Evolutionary conservation across 2,113 vertebrate genomes (phyloP), one percentile per base, ranked within the genome.

Genomic region (Grallaria varia): DNA sequence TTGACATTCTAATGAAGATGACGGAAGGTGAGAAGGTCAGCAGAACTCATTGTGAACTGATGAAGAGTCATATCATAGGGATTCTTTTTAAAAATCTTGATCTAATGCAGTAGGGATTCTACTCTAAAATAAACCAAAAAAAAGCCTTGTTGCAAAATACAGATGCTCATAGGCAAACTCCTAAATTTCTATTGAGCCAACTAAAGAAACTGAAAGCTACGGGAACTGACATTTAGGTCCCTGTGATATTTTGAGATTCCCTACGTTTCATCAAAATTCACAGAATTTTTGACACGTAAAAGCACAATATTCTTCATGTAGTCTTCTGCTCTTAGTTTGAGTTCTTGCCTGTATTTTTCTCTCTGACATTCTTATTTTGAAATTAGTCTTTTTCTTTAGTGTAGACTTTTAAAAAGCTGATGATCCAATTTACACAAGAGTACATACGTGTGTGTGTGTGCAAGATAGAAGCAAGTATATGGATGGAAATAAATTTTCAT

Each of bases 1-100:
- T 35, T 93, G 55, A n/a, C 52, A 84, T 92, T 92, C 47, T 90
- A 92, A 86, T 67, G 77, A 89, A 94, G 60, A 4, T 75, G 47
- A 78, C 84, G 50, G 49, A 90, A 95, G 84, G 93, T 89, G 33
- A 95, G 73, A 92, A 82, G 93, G 60, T 35, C 89, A 90, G n/a
- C 25, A 86, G 35, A 81, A 78, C 30, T 93, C n/a, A 78, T 28
- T 77, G 79, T 72, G 64, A 89, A 67, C 60, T 60, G 69, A 93
- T 47, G 42, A 96, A 85, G 63, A 92, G 64, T 66, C 78, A 86
- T 33, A 87, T 86, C 68, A 52, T 11, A n/a, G 28, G 72, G 30
- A 74, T 84, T 91, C n/a, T 79, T 2, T 85, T 85, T 53, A 40
- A 91, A 94, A 87, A 69, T 53, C 52, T 84, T 89, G 18, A 59